Base-by-base conservation (phyloP, 2,113 vertebrate genomes). In the Coturnix japonica region DNA sequence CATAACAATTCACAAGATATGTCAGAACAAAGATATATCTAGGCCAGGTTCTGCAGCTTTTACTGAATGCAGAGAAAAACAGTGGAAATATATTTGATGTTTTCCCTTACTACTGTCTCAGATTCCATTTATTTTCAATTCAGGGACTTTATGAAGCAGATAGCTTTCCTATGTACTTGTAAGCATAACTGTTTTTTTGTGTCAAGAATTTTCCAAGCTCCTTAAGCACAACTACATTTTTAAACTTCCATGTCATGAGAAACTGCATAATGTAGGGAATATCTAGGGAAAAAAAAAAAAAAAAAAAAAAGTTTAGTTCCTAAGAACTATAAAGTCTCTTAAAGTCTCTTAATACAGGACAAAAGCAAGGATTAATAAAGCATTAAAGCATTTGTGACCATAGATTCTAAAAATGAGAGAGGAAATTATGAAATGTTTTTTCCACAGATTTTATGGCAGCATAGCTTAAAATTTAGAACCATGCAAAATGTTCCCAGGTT, bases 91-190 rank as follows among this genome's bases (percentile, higher is more conserved):
- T 39, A 61, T 79, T 81, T 79, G 20, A 69, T 1, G 4, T 22
- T 87, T 73, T 85, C 35, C 49, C 49, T 81, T 89, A 79, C 72
- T n/a, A 73, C 4, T 43, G 22, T 61, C 39, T 89, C 54, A 44
- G 79, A 49, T 72, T 69, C 54, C 30, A 76, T 14, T 39, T 87
- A 30, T 87, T 93, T 85, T 79, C 57, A 81, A 59, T 79, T 91
- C 75, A 85, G 23, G 23, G 26, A 73, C 85, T 93, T 95, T 73
- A 87, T 49, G 71, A 87, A 65, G 59, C 61, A 87, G 79, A 85
- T 31, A 82, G 49, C 28, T 93, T 75, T 93, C 91, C 85, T 80
- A 46, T 57, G 37, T 82, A 85, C 67, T 85, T 83, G 79, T 21
- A 90, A 80, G 75, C 35, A 83, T 22, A 74, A 77, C 49, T 59